Evolutionary conservation across 2,113 vertebrate species (phyloP), one percentile per base, ranked within the genome.

Genomic region (Gorsachius goisagi): DNA sequence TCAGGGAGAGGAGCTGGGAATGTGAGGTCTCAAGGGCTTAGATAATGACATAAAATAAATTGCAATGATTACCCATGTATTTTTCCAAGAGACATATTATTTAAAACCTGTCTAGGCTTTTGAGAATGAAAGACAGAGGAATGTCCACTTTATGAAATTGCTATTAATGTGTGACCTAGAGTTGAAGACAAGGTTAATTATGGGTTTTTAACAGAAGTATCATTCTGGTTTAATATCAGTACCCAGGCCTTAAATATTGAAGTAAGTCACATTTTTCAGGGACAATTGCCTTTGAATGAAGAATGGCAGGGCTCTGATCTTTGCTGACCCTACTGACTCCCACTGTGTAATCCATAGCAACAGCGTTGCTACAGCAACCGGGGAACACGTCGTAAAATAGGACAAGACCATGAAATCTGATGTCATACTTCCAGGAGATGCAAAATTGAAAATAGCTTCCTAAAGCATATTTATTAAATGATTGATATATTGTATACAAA

Each of bases 261-360:
- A 98, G 98, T 97, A 97, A 98, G 97, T 97, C 95, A 97, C 98
- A 98, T 98, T 98, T 98, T 98, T 98, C 98, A 98, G 98, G 97
- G 97, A 98, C 98, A 98, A 99, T 99, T 98, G 98, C 98, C 98
- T 98, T 98, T 98, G 98, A 99, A 99, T 99, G 98, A 99, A 98
- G 98, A 99, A 98, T 98, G 98, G 98, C 98, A 94, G 94, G 98
- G 97, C 98, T 99, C 98, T 98, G 98, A 99, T 99, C 99, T 99
- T 98, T 97, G 98, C 97, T 97, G 98, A 99, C 98, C 98, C 97
- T 96, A 86, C 95, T 88, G 86, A 92, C 97, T 98, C 98, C 98
- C 91, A 92, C 97, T 94, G 98, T 62, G 98, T 97, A 97, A 98
- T 98, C 98, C 98, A 98, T 98, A 98, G 98, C 97, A 94, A 98